These are phyloP conservation scores for Pantelozetes paolii DNA, from an alignment of 2,888 invertebrate species.

Conservation along the genomic window DNA sequence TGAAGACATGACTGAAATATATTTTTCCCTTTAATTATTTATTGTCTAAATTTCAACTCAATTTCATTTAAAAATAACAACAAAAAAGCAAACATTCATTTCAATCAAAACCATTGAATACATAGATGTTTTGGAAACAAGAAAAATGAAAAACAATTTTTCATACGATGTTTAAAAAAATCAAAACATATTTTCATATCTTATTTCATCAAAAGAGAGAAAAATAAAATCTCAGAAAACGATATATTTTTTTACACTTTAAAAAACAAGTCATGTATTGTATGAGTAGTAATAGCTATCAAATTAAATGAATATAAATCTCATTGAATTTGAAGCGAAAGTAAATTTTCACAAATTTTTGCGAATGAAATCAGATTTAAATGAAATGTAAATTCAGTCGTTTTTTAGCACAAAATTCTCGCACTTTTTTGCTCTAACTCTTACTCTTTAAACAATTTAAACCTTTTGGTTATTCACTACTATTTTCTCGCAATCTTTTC, in stretches of 20 bases:
- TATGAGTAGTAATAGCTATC: neutral
- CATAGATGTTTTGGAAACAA: too few species aligned
- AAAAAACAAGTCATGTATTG: neutral
- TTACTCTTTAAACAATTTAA: neutral
- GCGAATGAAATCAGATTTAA: slow-evolving; percentile 29
- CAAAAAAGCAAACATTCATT: too few species aligned
- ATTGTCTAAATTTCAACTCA: neutral
- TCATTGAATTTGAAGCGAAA: neutral
- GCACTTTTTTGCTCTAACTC: neutral
- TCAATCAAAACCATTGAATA: too few species aligned
- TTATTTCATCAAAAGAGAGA: too few species aligned
- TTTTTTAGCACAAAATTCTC: neutral
- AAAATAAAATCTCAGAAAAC: neutral
- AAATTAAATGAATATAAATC: slow-evolving; percentile 26
- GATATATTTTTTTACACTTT: neutral
- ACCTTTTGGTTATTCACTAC: neutral
- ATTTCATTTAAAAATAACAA: too few species aligned
- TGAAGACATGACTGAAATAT: slow-evolving; percentile 3
- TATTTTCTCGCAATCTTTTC: neutral
- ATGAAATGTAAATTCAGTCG: slow-evolving; percentile 9
- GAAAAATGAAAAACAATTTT: too few species aligned
- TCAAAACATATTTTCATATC: too few species aligned
- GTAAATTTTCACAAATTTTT: neutral
- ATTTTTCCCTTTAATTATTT: neutral
- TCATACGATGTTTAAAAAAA: too few species aligned